Evolutionary conservation across 2,888 invertebrate genomes (phyloP).

Genomic region (Empis livida): DNA sequence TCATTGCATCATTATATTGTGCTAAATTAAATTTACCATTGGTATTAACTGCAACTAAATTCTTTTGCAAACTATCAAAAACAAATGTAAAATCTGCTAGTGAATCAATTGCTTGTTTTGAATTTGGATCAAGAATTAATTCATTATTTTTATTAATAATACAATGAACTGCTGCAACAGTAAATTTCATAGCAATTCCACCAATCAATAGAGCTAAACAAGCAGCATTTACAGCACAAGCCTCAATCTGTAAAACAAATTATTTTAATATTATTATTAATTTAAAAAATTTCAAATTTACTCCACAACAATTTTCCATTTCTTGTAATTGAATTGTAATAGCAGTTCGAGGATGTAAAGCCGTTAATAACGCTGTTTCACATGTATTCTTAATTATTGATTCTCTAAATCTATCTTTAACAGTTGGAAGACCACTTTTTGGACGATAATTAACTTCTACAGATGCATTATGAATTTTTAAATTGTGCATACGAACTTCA

Average conservation of each 20-base stretch:
- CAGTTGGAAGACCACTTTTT: constrained; percentile 59
- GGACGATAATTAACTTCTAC: constrained; percentile 61
- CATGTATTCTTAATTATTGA: constrained; percentile 61
- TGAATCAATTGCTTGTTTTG: constrained; percentile 39
- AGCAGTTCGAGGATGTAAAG: constrained; percentile 67
- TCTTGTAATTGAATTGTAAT: constrained; percentile 74
- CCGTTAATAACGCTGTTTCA: constrained; percentile 55
- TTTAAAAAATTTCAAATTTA: constrained; percentile 30
- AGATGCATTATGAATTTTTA: constrained; percentile 63
- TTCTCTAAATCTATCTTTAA: constrained; percentile 60
- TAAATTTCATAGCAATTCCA: constrained; percentile 68
- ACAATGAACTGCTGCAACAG: constrained; percentile 68
- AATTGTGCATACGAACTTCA: constrained; percentile 62
- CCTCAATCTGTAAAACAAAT: constrained; percentile 42
- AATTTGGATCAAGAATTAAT: constrained; percentile 50
- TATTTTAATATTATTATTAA: background rate
- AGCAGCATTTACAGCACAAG: constrained; percentile 69
- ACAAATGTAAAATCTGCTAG: constrained; percentile 57
- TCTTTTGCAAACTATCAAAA: constrained; percentile 52
- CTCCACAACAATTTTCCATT: constrained; percentile 70
- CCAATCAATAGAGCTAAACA: constrained; percentile 74
- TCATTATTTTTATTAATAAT: constrained; percentile 48
- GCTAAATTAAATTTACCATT: constrained; percentile 53
- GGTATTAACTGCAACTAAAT: constrained; percentile 51
- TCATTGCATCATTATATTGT: constrained; percentile 53